Conservation (phyloP, 2,888 invertebrate genomes). For the Coleophora flavipennella region DNA sequence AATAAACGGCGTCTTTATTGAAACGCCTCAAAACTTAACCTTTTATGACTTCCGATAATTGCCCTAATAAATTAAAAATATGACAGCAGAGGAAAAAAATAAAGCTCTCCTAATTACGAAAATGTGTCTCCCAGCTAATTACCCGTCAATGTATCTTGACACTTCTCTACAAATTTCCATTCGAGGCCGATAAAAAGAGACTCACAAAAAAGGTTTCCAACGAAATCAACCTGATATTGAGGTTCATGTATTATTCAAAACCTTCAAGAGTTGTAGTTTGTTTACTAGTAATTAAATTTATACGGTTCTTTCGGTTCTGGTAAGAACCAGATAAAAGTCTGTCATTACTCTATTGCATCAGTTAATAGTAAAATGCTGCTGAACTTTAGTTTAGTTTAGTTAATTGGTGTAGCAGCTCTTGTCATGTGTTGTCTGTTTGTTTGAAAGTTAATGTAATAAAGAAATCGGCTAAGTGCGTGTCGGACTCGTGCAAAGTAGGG, state of each 20-base stretch:
- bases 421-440: too few relatives aligned
- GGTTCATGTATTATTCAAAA: conserved; percentile 14
- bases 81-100: conserved; percentile 13
- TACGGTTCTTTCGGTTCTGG: not conserved
- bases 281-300: not conserved
- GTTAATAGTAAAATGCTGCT: too few relatives aligned
- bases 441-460: too few relatives aligned
- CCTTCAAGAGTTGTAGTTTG: conserved; percentile 2
- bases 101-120: conserved; percentile 31
- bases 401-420: too few relatives aligned
- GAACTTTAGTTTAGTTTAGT: too few relatives aligned
- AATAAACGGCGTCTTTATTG: too few relatives aligned
- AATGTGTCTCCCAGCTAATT: conserved; percentile 52
- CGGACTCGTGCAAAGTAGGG: too few relatives aligned
- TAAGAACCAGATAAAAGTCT: too few relatives aligned
- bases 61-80: conserved; percentile 40
- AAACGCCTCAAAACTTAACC: too few relatives aligned
- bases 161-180: conserved; percentile 35
- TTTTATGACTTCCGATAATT: conserved; percentile 20
- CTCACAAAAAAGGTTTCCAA: conserved; percentile 3
- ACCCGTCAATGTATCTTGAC: conserved; percentile 47
- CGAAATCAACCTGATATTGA: conserved; percentile 3
- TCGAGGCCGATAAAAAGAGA: conserved; percentile 11
- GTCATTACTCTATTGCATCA: too few relatives aligned
- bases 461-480: too few relatives aligned